These are phyloP conservation scores for Agrochola circellaris DNA, from an alignment of 2,888 invertebrate species.

Conservation along the genomic window DNA sequence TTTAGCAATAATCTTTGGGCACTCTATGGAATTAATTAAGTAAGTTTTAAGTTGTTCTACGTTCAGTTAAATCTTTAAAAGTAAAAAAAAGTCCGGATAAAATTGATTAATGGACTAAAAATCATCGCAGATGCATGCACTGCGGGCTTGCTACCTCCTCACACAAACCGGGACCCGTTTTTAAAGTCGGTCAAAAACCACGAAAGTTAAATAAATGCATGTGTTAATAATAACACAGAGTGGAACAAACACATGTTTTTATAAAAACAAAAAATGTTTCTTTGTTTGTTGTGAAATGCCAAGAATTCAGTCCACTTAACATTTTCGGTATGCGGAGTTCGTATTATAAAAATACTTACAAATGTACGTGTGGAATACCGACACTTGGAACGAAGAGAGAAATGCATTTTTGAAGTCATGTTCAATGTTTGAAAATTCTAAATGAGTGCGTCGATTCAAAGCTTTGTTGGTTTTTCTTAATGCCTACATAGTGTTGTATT, in stretches of 20 bases:
- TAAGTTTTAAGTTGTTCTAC: background rate
- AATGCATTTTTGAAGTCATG: slow-evolving; percentile 42
- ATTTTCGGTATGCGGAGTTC: slow-evolving; percentile 44
- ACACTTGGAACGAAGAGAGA: slow-evolving; percentile 29
- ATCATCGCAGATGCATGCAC: background rate
- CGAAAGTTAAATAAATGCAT: background rate
- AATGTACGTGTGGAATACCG: slow-evolving; percentile 30
- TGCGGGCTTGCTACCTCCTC: background rate
- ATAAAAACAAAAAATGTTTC: slow-evolving; percentile 33
- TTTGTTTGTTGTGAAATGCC: slow-evolving; percentile 61
- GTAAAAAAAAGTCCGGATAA: background rate
- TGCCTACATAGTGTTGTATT: slow-evolving; percentile 22
- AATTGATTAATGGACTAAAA: background rate
- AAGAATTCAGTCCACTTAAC: slow-evolving; percentile 56
- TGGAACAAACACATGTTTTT: slow-evolving; percentile 29
- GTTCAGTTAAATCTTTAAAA: background rate
- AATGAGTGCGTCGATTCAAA: slow-evolving; percentile 22
- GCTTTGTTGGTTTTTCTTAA: slow-evolving; percentile 24
- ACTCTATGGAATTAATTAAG: background rate
- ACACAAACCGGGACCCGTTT: background rate
- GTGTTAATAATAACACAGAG: slow-evolving; percentile 23
- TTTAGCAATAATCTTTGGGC: background rate
- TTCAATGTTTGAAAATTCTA: slow-evolving; percentile 26
- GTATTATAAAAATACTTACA: slow-evolving; percentile 46
- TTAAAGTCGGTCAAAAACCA: background rate